Conservation (phyloP, 2,888 invertebrate species). For the Yponomeuta evonymella region DNA sequence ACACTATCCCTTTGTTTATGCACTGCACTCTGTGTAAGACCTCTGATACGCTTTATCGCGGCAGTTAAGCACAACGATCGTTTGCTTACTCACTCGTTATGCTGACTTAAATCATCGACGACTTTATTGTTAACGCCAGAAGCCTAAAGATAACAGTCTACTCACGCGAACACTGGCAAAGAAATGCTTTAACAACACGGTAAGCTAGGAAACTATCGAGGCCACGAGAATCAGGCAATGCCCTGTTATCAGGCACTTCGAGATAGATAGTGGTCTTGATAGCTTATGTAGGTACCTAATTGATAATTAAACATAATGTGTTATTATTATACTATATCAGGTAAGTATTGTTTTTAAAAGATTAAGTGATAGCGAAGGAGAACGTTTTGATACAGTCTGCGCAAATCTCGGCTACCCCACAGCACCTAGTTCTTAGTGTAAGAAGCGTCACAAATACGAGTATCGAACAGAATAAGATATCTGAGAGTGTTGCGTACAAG, state of each 20-base stretch:
- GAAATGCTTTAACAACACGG: neutral
- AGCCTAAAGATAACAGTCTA: neutral
- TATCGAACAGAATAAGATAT: too few relatives aligned
- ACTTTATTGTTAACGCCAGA: neutral
- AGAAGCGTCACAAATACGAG: too few relatives aligned
- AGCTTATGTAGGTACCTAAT: slow-evolving; percentile 1
- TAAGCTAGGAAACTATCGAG: neutral
- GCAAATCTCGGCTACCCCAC: too few relatives aligned
- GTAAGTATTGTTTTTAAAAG: neutral
- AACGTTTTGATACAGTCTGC: neutral
- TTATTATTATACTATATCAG: neutral
- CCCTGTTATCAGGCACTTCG: slow-evolving; percentile 14
- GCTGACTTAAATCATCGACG: slow-evolving; percentile 2
- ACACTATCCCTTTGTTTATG: slow-evolving; percentile 65
- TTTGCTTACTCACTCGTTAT: slow-evolving; percentile 48
- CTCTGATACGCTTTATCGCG: slow-evolving; percentile 60
- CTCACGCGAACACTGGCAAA: neutral
- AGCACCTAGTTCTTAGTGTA: too few relatives aligned
- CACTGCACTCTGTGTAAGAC: slow-evolving; percentile 51
- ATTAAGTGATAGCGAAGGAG: neutral
- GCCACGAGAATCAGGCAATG: slow-evolving; percentile 13
- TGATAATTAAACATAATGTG: slow-evolving; percentile 10
- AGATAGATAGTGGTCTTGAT: slow-evolving; percentile 8
- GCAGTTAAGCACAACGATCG: slow-evolving; percentile 30
- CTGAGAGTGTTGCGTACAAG: too few relatives aligned